Base-by-base conservation (phyloP, 2,113 vertebrate genomes). In the Psettodes erumei region DNA sequence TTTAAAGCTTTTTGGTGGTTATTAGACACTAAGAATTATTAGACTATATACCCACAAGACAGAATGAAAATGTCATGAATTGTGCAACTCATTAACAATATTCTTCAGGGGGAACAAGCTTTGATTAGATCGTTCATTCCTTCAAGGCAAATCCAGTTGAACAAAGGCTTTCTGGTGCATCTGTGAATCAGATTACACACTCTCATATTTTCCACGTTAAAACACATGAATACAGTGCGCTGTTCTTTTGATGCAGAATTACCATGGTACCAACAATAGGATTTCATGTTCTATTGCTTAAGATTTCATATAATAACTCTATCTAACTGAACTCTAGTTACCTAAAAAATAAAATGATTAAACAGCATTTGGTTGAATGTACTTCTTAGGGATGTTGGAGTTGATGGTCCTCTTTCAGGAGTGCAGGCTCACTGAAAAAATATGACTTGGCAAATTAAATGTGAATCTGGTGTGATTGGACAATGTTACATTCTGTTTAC, bases 61-160 rank as follows among this genome's bases (percentile, higher is more conserved):
- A 88, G 77, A 90, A 87, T 79, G 82, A 80, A 90, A 89, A 88
- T 90, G 85, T 85, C 35, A 73, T 63, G 82, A 92, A 90, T 69
- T 86, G 84, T 88, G 86, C 84, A 89, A 85, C 90, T 94, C 92
- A 91, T 93, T 93, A 93, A 88, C 82, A 75, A 83, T 59, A 82
- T 88, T 92, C 92, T 91, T 88, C 72, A 81, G 90, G 87, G 88
- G 86, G 77, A 86, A 82, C 86, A 86, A 60, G 91, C 92, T 91
- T 92, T 90, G 88, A 93, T 91, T 86, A 90, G 83, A 87, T 86
- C 91, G 76, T 86, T 91, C 83, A 66, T 86, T 83, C 83, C 90
- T 91, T 89, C 79, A 82, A 90, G 93, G 89, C 90, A 88, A 68
- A 91, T 83, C 85, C 87, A 88, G 81, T 83, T 60, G 82, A 78